Conservation (phyloP, 2,888 invertebrate genomes). For the Eulithis testata region DNA sequence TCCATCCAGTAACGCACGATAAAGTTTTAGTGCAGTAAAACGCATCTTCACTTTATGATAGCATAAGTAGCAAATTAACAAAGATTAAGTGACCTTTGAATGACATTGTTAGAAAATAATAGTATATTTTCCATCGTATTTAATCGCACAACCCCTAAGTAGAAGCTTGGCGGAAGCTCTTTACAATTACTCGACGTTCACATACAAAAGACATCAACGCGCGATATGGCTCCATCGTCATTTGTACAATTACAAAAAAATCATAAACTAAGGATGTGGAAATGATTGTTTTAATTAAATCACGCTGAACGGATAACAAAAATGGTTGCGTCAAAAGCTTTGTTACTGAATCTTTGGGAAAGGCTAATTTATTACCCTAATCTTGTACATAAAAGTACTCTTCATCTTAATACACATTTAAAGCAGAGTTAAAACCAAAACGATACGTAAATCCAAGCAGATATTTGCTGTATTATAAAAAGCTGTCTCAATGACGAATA, state of each 20-base stretch:
- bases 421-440: too few relatives aligned
- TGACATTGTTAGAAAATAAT: conserved; percentile 17
- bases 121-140: conserved; percentile 5
- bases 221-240: background rate
- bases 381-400: too few relatives aligned
- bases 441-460: background rate
- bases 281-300: background rate
- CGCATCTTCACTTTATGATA: conserved; percentile 21
- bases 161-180: conserved; percentile 4
- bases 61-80: conserved; percentile 24
- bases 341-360: too few relatives aligned
- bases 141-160: background rate
- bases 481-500: conserved; percentile 71
- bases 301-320: background rate
- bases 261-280: background rate
- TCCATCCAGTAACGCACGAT: conserved; percentile 25
- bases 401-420: too few relatives aligned
- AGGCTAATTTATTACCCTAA: too few relatives aligned
- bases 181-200: background rate
- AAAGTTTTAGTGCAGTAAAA: conserved; percentile 20
- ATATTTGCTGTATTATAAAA: conserved; percentile 27
- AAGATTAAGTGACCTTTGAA: conserved; percentile 27
- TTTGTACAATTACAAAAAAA: background rate
- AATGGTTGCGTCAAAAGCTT: background rate
- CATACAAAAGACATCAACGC: conserved; percentile 19